Percentiles rank a stretch among this genome's conserved stretches.
phyloP scores from a whole-genome alignment of 2,797 vertebrate genomes.

The Megalops cyprinoides region DNA sequence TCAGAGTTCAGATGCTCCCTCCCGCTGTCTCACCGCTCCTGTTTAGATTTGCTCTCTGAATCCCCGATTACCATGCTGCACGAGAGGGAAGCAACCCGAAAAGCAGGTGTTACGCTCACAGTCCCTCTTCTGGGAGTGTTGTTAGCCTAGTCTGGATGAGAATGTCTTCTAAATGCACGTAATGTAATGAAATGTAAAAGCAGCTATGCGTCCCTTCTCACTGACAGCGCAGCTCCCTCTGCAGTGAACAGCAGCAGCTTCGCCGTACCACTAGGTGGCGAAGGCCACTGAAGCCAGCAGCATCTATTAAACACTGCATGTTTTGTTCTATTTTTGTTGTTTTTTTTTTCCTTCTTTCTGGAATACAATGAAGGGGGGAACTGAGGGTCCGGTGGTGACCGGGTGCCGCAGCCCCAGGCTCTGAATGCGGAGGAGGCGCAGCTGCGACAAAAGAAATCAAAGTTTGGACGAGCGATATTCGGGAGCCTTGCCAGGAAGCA shows the following conservation, averaged over 20 bases:
- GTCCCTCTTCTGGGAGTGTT: too few species aligned
- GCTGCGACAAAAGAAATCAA: neutral
- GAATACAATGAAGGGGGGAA: neutral
- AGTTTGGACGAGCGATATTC: neutral
- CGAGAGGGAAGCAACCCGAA: neutral
- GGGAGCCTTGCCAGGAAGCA: constrained; percentile 19
- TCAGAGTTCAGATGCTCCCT: neutral
- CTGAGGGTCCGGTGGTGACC: neutral
- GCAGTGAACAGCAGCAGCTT: neutral
- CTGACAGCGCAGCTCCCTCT: neutral
- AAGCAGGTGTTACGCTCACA: too few species aligned
- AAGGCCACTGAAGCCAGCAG: neutral
- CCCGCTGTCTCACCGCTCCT: neutral
- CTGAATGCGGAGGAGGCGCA: neutral
- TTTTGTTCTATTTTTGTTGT: neutral
- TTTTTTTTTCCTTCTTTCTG: neutral
- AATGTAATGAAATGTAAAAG: too few species aligned
- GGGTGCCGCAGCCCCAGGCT: neutral
- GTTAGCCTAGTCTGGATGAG: too few species aligned
- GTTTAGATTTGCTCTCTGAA: neutral
- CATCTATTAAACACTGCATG: neutral
- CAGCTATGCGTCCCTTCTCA: neutral
- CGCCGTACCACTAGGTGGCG: neutral
- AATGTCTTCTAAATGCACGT: too few species aligned
- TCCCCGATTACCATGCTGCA: neutral